Evolutionary conservation across 2,888 invertebrate species (phyloP).

Genomic region (Melinopterus prodromus): DNA sequence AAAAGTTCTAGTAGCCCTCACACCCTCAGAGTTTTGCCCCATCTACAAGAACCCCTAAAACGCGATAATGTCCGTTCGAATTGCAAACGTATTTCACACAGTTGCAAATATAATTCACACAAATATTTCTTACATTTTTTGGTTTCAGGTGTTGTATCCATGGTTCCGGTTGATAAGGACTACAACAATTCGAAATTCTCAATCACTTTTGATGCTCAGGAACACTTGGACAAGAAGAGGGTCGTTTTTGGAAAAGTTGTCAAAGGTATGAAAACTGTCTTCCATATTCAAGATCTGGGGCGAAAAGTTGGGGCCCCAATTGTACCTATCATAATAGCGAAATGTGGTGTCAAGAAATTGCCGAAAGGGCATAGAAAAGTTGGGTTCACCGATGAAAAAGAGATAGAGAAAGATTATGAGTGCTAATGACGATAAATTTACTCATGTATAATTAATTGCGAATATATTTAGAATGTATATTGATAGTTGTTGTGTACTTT

Average conservation of each 20-base stretch:
- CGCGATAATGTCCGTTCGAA: too few relatives aligned
- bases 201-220: slow-evolving; percentile 60
- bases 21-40: too few relatives aligned
- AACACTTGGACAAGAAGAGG: slow-evolving; percentile 59
- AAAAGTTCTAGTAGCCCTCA: too few relatives aligned
- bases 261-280: slow-evolving; percentile 54
- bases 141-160: slow-evolving; percentile 59
- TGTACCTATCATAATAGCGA: slow-evolving; percentile 52
- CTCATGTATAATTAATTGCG: background rate
- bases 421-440: slow-evolving; percentile 12
- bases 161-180: slow-evolving; percentile 55
- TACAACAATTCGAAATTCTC: slow-evolving; percentile 63
- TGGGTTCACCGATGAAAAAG: background rate
- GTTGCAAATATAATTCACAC: too few relatives aligned
- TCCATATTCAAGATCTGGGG: slow-evolving; percentile 55
- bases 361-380: slow-evolving; percentile 8
- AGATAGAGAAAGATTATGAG: background rate
- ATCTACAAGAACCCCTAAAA: too few relatives aligned
- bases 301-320: slow-evolving; percentile 56
- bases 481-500: too few relatives aligned
- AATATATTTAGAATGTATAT: background rate
- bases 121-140: slow-evolving; percentile 7
- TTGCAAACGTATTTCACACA: too few relatives aligned
- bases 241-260: slow-evolving; percentile 64
- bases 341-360: slow-evolving; percentile 48